Percentiles rank a stretch among this genome's conserved stretches.
Evolutionary conservation across 1,140 invertebrate genomes (phyloP).

Genomic region (Gryllus bimaculatus): DNA sequence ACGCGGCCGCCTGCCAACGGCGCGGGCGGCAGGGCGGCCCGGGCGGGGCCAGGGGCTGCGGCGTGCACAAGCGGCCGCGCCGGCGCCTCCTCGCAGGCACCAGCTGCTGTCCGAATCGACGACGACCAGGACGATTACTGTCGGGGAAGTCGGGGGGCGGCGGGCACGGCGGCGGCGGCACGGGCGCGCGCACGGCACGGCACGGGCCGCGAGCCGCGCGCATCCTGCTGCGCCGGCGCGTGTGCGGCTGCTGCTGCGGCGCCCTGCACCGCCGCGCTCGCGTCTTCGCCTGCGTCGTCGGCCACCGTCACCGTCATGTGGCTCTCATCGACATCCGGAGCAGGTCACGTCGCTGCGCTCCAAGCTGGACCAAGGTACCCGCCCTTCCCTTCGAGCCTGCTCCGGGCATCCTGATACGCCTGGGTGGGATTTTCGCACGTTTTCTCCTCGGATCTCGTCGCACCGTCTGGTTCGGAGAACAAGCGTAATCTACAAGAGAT

Average conservation of each 20-base stretch:
- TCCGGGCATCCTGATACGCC: no score
- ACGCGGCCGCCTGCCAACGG: constrained; percentile 27
- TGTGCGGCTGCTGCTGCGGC: constrained; percentile 40
- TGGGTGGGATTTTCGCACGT: constrained; percentile 18
- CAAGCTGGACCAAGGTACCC: constrained; percentile 55
- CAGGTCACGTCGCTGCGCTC: constrained; percentile 51
- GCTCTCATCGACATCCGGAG: constrained; percentile 56
- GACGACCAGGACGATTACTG: constrained; percentile 30
- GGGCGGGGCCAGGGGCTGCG: no score
- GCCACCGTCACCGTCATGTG: constrained; percentile 53
- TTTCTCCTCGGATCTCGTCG: constrained; percentile 19
- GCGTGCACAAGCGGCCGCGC: constrained; percentile 24
- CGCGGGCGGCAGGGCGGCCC: constrained; percentile 39
- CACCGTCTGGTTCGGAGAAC: no score
- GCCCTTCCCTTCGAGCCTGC: constrained; percentile 28
- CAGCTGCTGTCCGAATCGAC: constrained; percentile 18
- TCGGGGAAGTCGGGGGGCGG: constrained; percentile 29
- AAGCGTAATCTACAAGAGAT: constrained; percentile 22
- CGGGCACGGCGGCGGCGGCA: constrained; percentile 25
- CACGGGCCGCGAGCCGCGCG: background rate
- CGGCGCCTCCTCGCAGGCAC: constrained; percentile 29
- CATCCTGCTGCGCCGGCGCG: constrained; percentile 22
- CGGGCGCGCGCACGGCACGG: constrained; percentile 27
- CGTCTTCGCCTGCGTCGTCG: constrained; percentile 50
- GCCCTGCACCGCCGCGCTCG: constrained; percentile 48